Evolutionary conservation across 2,888 invertebrate genomes (phyloP), one percentile per base, ranked within the genome.

Genomic region (Griposia aprilina): DNA sequence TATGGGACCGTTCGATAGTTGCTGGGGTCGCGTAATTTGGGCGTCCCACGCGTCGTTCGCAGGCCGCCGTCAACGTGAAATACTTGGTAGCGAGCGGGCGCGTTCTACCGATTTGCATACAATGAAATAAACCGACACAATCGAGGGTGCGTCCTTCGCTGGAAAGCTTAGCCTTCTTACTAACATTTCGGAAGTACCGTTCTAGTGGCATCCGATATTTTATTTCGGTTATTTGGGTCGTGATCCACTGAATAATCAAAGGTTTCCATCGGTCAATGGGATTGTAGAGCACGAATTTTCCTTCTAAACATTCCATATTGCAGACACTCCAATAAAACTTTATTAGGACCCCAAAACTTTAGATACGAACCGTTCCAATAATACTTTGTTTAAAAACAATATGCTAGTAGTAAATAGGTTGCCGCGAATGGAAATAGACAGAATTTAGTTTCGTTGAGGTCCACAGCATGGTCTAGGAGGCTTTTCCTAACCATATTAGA

Each of bases 111-210:
- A 96, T 96, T 96, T 94, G 94, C 96, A 96, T 96, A 96, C 96
- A 96, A 96, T 96, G 95, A 93, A 91, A 92, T 90, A 92, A 90
- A 90, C 87, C 87, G 86, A 88, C 89, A 92, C 93, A 93, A 93
- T 92, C 90, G 93, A 94, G 94, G 95, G 95, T 92, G 93, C 94
- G 94, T 89, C 91, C 75, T 89, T 90, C 88, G 87, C 87, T 91
- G 88, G 92, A 92, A 92, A 93, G 92, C 90, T 89, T 84, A 90
- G 84, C 88, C 91, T 91, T 91, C 93, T 93, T 90, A 91, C 93
- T 93, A 94, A 94, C 94, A 93, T 94, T 95, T 94, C 92, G 93
- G 95, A 95, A 94, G 95, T 95, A 94, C 95, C 95, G 94, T 94
- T 94, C 89, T 91, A 88, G 89, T 91, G 90, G 90, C 91, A 91